Evolutionary conservation across 2,113 vertebrate genomes (phyloP).

Genomic region (Chaenogobius annularis): DNA sequence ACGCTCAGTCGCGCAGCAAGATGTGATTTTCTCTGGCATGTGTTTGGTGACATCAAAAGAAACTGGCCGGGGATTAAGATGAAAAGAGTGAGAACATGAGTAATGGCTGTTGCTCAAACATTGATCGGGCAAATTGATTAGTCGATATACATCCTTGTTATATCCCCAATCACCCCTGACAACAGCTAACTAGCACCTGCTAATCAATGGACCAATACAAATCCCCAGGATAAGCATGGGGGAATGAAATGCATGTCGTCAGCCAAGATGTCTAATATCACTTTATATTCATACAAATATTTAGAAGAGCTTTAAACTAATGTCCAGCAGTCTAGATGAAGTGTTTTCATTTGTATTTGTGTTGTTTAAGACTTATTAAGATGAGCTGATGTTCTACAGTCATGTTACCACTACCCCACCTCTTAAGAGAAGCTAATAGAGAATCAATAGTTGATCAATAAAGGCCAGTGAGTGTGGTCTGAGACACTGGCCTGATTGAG

Average conservation of each 20-base stretch:
- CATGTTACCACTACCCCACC: constrained; percentile 72
- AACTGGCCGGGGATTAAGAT: constrained; percentile 53
- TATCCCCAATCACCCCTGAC: constrained; percentile 74
- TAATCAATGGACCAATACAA: constrained; percentile 77
- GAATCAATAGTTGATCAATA: constrained; percentile 80
- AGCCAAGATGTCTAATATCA: constrained; percentile 23
- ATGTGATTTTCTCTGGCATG: constrained; percentile 28
- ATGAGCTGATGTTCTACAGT: constrained; percentile 62
- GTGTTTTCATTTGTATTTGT: constrained; percentile 41
- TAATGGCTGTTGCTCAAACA: constrained; percentile 71
- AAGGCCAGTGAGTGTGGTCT: constrained; percentile 57
- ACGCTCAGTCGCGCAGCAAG: constrained; percentile 22
- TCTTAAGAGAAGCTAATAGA: constrained; percentile 77
- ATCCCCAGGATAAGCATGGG: constrained; percentile 42
- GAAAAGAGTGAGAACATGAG: constrained; percentile 69
- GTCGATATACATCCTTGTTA: constrained; percentile 80
- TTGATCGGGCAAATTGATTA: constrained; percentile 79
- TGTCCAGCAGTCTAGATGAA: constrained; percentile 34
- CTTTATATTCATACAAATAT: constrained; percentile 13
- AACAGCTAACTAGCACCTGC: constrained; percentile 78
- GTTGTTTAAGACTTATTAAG: constrained; percentile 63
- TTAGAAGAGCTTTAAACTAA: constrained; percentile 28
- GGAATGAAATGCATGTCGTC: constrained; percentile 22
- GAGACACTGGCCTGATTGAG: constrained; percentile 55
- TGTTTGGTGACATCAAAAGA: constrained; percentile 25